Evolutionary conservation across 2,888 invertebrate species (phyloP).

Genomic region (Orthosia gracilis): DNA sequence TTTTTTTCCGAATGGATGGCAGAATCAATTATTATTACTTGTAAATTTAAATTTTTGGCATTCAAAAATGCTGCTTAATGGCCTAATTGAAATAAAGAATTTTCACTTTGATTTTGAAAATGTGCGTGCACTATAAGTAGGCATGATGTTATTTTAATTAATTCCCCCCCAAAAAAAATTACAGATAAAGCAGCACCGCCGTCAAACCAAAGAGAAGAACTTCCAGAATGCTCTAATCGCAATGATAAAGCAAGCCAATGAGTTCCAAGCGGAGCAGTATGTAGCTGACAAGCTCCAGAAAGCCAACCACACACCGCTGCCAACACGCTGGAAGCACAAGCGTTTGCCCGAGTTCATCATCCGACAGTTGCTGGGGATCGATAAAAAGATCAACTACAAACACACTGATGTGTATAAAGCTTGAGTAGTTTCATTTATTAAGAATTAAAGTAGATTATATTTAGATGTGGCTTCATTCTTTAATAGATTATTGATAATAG

Average conservation of each 20-base stretch:
- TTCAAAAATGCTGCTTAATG: no score
- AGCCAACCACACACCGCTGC: slow-evolving; percentile 92
- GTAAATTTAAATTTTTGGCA: no score
- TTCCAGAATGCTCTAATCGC: slow-evolving; percentile 94
- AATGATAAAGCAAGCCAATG: slow-evolving; percentile 93
- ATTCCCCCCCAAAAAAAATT: slow-evolving; percentile 62
- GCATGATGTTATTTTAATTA: not conserved
- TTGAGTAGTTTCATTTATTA: slow-evolving; percentile 52
- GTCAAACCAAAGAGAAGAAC: slow-evolving; percentile 94
- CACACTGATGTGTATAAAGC: slow-evolving; percentile 88
- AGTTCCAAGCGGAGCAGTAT: slow-evolving; percentile 94
- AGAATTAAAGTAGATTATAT: slow-evolving; percentile 62
- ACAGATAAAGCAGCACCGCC: slow-evolving; percentile 93
- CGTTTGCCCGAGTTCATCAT: slow-evolving; percentile 93
- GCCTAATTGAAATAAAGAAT: no score
- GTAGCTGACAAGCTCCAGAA: slow-evolving; percentile 92
- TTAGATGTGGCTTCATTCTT: slow-evolving; percentile 21
- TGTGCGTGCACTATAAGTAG: no score
- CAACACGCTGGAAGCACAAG: slow-evolving; percentile 91
- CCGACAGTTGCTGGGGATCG: slow-evolving; percentile 92
- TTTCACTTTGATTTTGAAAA: no score
- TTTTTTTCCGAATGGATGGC: no score
- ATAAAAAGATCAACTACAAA: slow-evolving; percentile 89
- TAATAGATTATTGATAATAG: not conserved
- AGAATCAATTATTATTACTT: no score